These are phyloP conservation scores for Cephalophus harveyi DNA, from an alignment of 2,113 vertebrate genomes.

Conservation along the genomic window DNA sequence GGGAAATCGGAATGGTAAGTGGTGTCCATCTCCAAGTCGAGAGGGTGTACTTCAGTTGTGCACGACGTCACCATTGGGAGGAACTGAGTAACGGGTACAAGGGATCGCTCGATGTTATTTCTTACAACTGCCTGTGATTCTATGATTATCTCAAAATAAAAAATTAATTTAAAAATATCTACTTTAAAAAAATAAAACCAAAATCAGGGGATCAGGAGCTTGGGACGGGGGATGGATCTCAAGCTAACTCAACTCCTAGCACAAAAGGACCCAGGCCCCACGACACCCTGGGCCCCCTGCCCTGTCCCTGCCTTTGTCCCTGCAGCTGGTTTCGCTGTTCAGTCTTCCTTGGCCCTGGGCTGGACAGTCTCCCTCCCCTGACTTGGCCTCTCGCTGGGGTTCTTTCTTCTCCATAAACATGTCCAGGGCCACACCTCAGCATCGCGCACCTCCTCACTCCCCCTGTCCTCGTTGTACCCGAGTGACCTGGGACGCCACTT, in stretches of 20 bases:
- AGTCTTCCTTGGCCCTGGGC: background rate
- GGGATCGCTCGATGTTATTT: background rate
- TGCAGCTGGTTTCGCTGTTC: background rate
- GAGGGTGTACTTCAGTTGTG: background rate
- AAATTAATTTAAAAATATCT: background rate
- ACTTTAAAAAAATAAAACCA: background rate
- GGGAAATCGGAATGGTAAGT: background rate
- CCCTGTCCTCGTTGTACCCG: background rate
- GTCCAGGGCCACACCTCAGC: background rate
- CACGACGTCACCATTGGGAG: background rate
- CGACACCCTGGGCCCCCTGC: rapidly evolving
- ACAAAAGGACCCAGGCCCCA: background rate
- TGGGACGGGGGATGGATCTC: background rate
- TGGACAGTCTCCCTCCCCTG: background rate
- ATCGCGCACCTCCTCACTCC: rapidly evolving
- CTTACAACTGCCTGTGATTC: background rate
- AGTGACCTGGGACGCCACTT: background rate
- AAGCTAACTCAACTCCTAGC: background rate
- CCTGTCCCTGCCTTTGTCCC: background rate
- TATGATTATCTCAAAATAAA: background rate
- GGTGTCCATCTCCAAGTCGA: rapidly evolving
- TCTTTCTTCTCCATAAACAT: background rate
- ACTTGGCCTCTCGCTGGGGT: background rate
- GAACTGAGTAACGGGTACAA: background rate
- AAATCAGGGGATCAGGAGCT: background rate